Evolutionary conservation across 2,113 vertebrate species (phyloP), one percentile per base, ranked within the genome.

Genomic region (Etheostoma cragini): DNA sequence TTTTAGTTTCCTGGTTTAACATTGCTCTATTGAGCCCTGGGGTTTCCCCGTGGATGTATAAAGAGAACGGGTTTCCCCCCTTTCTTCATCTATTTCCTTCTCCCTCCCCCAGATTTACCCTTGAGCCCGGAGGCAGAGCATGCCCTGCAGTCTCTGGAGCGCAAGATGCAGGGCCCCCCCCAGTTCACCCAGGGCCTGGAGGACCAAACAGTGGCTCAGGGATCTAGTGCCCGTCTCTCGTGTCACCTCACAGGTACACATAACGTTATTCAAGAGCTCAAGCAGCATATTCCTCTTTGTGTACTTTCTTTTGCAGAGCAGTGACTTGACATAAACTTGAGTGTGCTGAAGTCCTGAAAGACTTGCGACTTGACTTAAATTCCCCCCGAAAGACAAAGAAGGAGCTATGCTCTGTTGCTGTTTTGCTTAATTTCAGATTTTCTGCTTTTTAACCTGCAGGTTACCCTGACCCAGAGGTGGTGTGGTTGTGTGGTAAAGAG

Each of bases 391-490:
- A 49, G 7, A 56, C 52, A 16, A 45, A 16, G 56, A 57, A 30
- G 17, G 19, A n/a, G 38, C 38, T 42, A 49, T 6, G 49, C 49
- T 50, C 21, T 71, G 38, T 42, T 42, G 38, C 38, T 0, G 38
- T 38, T 10, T 64, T 8, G 6, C 13, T 49, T 22, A 6, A 24
- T 53, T 38, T 42, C 5, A 49, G 50, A 56, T 5, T 38, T 24
- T 52, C 16, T 35, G 65, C 47, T 52, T 35, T 52, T 35, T 68
- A 67, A n/a, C 15, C 19, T 26, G 22, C 82, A 96, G 96, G 95
- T 42, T 95, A 94, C 78, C 96, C 95, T 3, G 95, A 96, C 72
- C 95, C 95, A 2, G 95, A 95, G 83, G 95, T 96, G 88, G 73
- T 95, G 62, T 96, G 96, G 96, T 83, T 95, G 35, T 83, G 88